These are phyloP conservation scores for Nesoenas mayeri DNA, from an alignment of 2,113 vertebrate species.

Conservation along the genomic window DNA sequence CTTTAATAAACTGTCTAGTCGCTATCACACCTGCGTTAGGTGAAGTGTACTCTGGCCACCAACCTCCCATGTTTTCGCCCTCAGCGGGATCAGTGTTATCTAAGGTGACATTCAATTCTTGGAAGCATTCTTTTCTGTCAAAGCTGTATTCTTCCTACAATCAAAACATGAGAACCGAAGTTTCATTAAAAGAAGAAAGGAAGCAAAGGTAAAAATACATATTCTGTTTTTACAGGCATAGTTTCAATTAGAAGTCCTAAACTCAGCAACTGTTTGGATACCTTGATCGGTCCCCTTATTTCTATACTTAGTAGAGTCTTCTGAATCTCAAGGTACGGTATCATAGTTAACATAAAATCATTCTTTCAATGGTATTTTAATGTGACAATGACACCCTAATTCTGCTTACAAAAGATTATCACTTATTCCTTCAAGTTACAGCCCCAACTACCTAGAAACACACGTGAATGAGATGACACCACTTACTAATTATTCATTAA, in stretches of 20 bases:
- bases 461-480: background rate
- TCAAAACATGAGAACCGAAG: background rate
- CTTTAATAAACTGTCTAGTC: slow-evolving; percentile 80
- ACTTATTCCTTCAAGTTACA: background rate
- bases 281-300: background rate
- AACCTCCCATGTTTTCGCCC: slow-evolving; percentile 96
- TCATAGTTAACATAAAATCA: background rate
- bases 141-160: slow-evolving; percentile 85
- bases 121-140: slow-evolving; percentile 74
- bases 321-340: background rate
- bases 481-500: background rate
- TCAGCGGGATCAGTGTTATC: slow-evolving; percentile 80
- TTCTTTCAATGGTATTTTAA: background rate
- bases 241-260: background rate
- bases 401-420: background rate
- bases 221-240: background rate
- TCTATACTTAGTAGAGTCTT: background rate
- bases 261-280: background rate
- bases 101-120: slow-evolving; percentile 69
- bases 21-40: slow-evolving; percentile 89
- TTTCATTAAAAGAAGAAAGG: background rate
- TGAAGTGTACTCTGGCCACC: slow-evolving; percentile 93
- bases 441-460: background rate
- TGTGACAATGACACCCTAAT: background rate
- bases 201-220: background rate